These are phyloP conservation scores for Myotis myotis DNA, from an alignment of 2,797 vertebrate genomes.

Conservation along the genomic window DNA sequence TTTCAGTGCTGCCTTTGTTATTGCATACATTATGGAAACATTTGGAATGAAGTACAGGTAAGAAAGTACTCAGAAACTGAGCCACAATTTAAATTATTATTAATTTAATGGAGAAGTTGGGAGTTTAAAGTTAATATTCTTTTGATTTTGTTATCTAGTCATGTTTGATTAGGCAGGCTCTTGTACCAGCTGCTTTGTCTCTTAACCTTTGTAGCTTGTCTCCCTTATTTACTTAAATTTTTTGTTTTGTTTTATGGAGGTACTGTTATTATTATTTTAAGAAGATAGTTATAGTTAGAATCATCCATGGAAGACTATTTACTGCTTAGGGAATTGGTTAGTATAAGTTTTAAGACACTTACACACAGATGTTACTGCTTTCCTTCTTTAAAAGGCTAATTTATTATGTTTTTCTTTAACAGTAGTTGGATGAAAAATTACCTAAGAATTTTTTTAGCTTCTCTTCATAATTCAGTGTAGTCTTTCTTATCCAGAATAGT, in stretches of 20 bases:
- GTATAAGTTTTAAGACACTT: slow-evolving; percentile 23
- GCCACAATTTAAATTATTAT: neutral
- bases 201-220: neutral
- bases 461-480: neutral
- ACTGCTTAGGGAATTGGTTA: neutral
- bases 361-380: slow-evolving; percentile 16
- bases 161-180: neutral
- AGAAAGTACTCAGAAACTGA: slow-evolving; percentile 45
- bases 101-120: slow-evolving; percentile 10
- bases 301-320: slow-evolving; percentile 1
- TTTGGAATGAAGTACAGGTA: slow-evolving; percentile 99
- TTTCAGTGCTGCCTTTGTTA: slow-evolving; percentile 93
- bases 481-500: slow-evolving; percentile 29
- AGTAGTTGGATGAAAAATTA: slow-evolving; percentile 30
- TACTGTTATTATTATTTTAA: slow-evolving; percentile 34
- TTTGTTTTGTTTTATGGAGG: neutral
- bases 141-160: neutral
- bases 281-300: neutral
- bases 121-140: neutral
- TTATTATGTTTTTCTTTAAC: slow-evolving; percentile 2
- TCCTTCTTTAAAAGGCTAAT: neutral
- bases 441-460: slow-evolving; percentile 17
- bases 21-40: slow-evolving; percentile 99
- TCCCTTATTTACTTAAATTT: slow-evolving; percentile 15
- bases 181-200: neutral